Evolutionary conservation across 2,888 invertebrate species (phyloP).

Genomic region (Slavum lentiscoides): DNA sequence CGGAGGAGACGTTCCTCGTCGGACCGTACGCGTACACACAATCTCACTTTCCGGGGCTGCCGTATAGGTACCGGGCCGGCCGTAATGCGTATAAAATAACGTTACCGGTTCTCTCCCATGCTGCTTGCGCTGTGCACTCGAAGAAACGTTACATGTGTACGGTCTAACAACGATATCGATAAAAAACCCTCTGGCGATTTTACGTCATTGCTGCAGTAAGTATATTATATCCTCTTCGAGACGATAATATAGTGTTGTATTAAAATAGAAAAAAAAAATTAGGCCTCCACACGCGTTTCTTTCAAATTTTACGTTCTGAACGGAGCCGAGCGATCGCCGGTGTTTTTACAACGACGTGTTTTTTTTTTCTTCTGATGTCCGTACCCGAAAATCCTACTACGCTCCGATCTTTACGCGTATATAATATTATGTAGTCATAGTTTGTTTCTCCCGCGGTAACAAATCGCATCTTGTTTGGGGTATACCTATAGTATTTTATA

Average conservation of each 20-base stretch:
- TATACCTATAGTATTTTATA: no score
- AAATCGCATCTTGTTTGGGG: no score
- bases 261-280: not conserved
- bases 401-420: no score
- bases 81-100: not conserved
- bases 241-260: not conserved
- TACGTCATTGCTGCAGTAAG: not conserved
- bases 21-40: conserved; percentile 11
- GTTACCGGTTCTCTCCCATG: not conserved
- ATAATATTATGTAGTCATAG: no score
- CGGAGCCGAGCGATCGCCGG: not conserved
- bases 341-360: no score
- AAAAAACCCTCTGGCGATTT: not conserved
- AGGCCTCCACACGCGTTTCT: no score
- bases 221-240: not conserved
- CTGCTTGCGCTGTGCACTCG: no score
- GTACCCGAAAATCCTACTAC: no score
- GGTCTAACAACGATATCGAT: not conserved
- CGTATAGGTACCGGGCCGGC: not conserved
- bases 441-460: no score
- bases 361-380: no score
- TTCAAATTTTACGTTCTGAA: not conserved
- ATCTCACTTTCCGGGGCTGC: conserved; percentile 39
- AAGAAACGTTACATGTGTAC: no score
- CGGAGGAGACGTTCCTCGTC: conserved; percentile 18